A percentile compares a stretch with the other conserved stretches of the same genome.
These are phyloP conservation scores for Nothura maculosa DNA, from an alignment of 2,797 vertebrate genomes.

Conservation along the genomic window DNA sequence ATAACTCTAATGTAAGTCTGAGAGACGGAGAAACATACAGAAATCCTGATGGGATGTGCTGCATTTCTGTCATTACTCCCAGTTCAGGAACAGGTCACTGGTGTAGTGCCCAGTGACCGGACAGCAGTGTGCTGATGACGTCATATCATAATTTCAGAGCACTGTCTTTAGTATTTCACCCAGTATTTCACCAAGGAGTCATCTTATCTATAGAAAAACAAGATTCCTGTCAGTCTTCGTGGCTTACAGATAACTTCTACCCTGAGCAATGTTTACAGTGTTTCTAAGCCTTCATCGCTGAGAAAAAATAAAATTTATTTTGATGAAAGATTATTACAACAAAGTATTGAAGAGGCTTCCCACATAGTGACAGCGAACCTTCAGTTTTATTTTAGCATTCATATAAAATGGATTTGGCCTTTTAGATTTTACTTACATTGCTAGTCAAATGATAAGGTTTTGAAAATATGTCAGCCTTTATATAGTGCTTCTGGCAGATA, in stretches of 20 bases:
- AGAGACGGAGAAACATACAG: neutral
- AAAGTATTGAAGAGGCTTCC: neutral
- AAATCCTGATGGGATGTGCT: neutral
- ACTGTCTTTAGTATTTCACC: neutral
- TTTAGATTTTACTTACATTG: conserved; percentile 1
- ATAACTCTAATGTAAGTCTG: neutral
- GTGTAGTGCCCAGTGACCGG: neutral
- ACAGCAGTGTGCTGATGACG: neutral
- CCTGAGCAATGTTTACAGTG: neutral
- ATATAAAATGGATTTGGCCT: neutral
- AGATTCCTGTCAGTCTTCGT: neutral
- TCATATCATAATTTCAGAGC: neutral
- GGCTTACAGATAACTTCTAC: neutral
- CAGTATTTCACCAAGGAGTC: neutral
- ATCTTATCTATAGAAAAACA: neutral
- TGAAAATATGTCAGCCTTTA: neutral
- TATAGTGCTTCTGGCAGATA: neutral
- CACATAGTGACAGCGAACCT: neutral
- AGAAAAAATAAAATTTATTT: neutral
- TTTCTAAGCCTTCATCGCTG: neutral
- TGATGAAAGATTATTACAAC: neutral
- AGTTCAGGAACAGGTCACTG: neutral
- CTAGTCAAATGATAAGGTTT: neutral
- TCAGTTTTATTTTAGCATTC: neutral
- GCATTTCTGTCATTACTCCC: neutral